These are phyloP conservation scores for Pampus argenteus DNA, from an alignment of 2,797 vertebrate genomes.

Conservation along the genomic window DNA sequence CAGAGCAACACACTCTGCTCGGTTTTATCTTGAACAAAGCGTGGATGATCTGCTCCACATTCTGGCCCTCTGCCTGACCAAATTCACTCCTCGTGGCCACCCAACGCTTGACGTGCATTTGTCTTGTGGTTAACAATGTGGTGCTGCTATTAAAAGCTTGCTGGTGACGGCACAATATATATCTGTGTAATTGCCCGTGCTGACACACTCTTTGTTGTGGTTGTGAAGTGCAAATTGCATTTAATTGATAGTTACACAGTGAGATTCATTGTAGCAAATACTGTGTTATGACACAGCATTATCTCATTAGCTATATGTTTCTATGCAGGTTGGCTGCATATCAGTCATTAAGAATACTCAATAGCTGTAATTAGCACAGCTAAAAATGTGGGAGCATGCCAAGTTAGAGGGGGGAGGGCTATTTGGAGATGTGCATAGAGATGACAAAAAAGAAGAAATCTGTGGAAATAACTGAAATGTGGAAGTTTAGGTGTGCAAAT, in stretches of 20 bases:
- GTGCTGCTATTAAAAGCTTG: conserved; percentile 14
- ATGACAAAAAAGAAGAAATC: too few species aligned
- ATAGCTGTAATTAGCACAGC: conserved; percentile 31
- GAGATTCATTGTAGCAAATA: conserved; percentile 15
- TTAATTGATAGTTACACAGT: conserved; percentile 53
- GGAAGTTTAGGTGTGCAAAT: too few species aligned
- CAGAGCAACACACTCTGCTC: background rate
- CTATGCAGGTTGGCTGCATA: conserved; percentile 3
- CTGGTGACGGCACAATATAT: background rate
- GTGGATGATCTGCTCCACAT: background rate
- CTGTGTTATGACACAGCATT: conserved; percentile 15
- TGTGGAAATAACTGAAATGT: too few species aligned
- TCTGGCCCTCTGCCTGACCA: conserved; percentile 2
- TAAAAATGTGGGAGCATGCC: background rate
- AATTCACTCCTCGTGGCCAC: background rate
- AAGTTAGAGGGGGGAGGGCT: background rate
- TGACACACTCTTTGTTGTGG: conserved; percentile 38
- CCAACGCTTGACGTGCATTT: conserved; percentile 8
- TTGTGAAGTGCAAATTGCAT: conserved; percentile 56
- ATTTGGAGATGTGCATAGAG: background rate
- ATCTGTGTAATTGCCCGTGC: conserved; percentile 49
- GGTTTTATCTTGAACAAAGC: background rate
- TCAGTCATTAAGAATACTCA: conserved; percentile 20
- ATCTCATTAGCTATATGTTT: conserved; percentile 17
- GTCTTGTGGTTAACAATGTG: conserved; percentile 15